A percentile compares a stretch with the other conserved stretches of the same genome.
phyloP scores from a whole-genome alignment of 2,113 vertebrate species.

The Anarhynchus alexandrinus region DNA sequence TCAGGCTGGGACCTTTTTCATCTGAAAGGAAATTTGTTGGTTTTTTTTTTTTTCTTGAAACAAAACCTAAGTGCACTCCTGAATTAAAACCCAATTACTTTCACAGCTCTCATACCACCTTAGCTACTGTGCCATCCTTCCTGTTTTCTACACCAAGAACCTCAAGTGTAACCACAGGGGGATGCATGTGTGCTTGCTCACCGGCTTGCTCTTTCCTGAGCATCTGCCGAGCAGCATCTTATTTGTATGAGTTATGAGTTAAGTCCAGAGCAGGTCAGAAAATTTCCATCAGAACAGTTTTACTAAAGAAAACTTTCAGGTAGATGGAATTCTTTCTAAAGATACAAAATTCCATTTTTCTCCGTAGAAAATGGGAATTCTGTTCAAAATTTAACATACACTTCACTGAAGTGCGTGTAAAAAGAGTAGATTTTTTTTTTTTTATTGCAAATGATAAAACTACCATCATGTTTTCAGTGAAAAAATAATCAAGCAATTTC shows the following conservation, averaged over 20 bases:
- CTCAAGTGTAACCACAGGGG: not conserved
- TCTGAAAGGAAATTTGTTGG: not conserved
- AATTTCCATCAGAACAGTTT: not conserved
- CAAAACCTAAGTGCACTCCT: not conserved
- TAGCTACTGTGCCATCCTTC: not conserved
- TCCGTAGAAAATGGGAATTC: not conserved
- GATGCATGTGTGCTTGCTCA: not conserved
- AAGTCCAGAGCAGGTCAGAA: not conserved
- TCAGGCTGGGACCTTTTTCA: not conserved
- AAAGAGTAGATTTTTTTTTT: not conserved
- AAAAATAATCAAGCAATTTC: not conserved
- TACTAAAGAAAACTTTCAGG: not conserved
- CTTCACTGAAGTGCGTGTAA: not conserved
- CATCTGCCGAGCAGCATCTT: not conserved
- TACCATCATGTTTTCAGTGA: not conserved
- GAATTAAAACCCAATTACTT: not conserved
- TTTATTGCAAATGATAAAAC: not conserved
- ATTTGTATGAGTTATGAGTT: not conserved
- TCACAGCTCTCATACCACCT: not conserved
- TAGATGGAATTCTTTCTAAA: not conserved
- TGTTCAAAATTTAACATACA: not conserved
- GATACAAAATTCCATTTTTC: not conserved
- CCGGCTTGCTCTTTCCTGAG: not conserved
- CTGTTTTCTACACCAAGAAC: not conserved
- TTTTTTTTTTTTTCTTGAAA: not conserved